These are phyloP conservation scores for Eulacestoma nigropectus DNA, from an alignment of 2,113 vertebrate species.

Conservation along the genomic window DNA sequence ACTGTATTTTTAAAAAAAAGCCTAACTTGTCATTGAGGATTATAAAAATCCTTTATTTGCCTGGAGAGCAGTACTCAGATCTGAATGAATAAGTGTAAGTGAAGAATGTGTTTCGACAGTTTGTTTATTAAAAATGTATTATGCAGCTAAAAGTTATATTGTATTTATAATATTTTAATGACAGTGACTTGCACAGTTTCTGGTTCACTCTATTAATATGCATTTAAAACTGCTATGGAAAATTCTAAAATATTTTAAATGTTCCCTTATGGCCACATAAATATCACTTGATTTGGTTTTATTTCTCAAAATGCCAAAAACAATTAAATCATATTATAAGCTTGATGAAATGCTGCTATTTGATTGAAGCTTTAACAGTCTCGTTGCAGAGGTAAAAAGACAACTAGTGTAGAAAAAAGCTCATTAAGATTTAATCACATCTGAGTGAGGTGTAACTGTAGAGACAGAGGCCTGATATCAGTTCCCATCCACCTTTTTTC, in stretches of 20 bases:
- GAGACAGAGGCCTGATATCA: background rate
- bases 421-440: conserved; percentile 33
- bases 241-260: conserved; percentile 23
- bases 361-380: conserved; percentile 52
- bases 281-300: conserved; percentile 13
- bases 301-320: background rate
- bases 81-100: conserved; percentile 47
- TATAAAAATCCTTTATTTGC: conserved; percentile 65
- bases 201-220: background rate
- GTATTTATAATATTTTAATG: conserved; percentile 51
- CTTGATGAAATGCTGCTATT: conserved; percentile 36
- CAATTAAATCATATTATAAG: conserved; percentile 30
- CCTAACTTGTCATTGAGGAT: conserved; percentile 54
- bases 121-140: conserved; percentile 66
- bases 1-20: background rate
- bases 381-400: conserved; percentile 54
- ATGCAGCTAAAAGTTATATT: conserved; percentile 47
- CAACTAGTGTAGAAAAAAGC: conserved; percentile 8
- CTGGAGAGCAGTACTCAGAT: conserved; percentile 44
- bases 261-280: background rate
- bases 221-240: background rate
- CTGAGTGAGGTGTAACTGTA: background rate
- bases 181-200: conserved; percentile 8
- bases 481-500: background rate
- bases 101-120: conserved; percentile 62